Evolutionary conservation across 2,113 vertebrate species (phyloP).

Genomic region (Vanacampus margaritifer): DNA sequence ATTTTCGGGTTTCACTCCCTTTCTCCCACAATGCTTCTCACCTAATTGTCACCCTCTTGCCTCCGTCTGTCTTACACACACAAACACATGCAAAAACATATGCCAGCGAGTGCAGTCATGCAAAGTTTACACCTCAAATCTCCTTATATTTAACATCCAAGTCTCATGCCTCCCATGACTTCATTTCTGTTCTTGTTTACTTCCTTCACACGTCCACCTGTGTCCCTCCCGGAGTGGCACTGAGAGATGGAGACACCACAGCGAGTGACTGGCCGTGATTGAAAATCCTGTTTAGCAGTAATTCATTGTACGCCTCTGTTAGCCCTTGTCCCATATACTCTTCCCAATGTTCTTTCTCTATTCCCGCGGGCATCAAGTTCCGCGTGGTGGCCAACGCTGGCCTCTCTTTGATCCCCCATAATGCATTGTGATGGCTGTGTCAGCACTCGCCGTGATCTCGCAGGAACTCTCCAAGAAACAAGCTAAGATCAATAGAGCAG

Average conservation of each 20-base stretch:
- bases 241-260: constrained; percentile 34
- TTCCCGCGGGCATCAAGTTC: constrained; percentile 16
- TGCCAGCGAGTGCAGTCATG: neutral
- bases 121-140: neutral
- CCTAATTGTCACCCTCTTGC: constrained; percentile 46
- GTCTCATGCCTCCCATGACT: neutral
- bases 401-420: constrained; percentile 62
- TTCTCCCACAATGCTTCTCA: constrained; percentile 49
- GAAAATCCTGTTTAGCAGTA: constrained; percentile 43
- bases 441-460: constrained; percentile 47
- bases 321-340: neutral
- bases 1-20: constrained; percentile 22
- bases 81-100: neutral
- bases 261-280: constrained; percentile 32
- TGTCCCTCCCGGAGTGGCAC: neutral
- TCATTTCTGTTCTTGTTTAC: neutral
- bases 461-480: constrained; percentile 50
- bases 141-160: constrained; percentile 26
- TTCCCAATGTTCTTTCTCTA: neutral
- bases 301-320: constrained; percentile 7
- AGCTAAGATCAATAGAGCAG: constrained; percentile 45
- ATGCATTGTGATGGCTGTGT: constrained; percentile 57
- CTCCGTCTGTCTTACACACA: constrained; percentile 35
- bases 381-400: constrained; percentile 31
- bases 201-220: neutral